These are phyloP conservation scores for Geotrupes spiniger DNA, from an alignment of 2,888 invertebrate genomes.

Conservation along the genomic window DNA sequence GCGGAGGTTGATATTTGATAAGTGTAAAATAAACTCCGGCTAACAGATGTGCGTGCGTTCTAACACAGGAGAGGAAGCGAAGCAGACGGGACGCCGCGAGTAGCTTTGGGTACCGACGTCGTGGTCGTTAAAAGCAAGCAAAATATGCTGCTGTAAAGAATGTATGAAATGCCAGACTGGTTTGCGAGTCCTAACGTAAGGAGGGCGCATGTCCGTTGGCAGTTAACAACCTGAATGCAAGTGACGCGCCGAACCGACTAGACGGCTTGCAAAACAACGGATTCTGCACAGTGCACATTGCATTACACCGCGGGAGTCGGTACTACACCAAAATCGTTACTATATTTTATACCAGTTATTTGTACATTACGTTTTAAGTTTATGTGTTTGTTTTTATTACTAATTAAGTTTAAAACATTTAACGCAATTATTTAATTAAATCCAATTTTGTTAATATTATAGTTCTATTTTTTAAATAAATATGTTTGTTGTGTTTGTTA, in stretches of 20 bases:
- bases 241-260: slow-evolving; percentile 39
- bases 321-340: slow-evolving; percentile 46
- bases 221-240: slow-evolving; percentile 45
- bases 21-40: slow-evolving; percentile 3
- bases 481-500: slow-evolving; percentile 50
- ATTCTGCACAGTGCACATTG: slow-evolving; percentile 48
- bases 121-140: slow-evolving; percentile 13
- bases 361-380: slow-evolving; percentile 26
- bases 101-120: slow-evolving; percentile 16
- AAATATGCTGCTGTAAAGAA: slow-evolving; percentile 27
- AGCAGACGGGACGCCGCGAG: slow-evolving; percentile 20
- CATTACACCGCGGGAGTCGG: slow-evolving; percentile 50
- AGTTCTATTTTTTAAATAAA: slow-evolving; percentile 32
- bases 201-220: slow-evolving; percentile 40
- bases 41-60: slow-evolving; percentile 15
- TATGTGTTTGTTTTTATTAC: slow-evolving; percentile 18
- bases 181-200: slow-evolving; percentile 34
- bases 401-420: slow-evolving; percentile 21
- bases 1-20: slow-evolving; percentile 5
- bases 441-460: slow-evolving; percentile 28
- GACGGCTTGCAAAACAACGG: slow-evolving; percentile 51
- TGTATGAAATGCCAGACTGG: slow-evolving; percentile 41
- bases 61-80: slow-evolving; percentile 21
- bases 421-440: slow-evolving; percentile 23
- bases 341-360: slow-evolving; percentile 29